Evolutionary conservation across 2,888 invertebrate genomes (phyloP), one percentile per base, ranked within the genome.

Genomic region (Amphiduros pacificus): DNA sequence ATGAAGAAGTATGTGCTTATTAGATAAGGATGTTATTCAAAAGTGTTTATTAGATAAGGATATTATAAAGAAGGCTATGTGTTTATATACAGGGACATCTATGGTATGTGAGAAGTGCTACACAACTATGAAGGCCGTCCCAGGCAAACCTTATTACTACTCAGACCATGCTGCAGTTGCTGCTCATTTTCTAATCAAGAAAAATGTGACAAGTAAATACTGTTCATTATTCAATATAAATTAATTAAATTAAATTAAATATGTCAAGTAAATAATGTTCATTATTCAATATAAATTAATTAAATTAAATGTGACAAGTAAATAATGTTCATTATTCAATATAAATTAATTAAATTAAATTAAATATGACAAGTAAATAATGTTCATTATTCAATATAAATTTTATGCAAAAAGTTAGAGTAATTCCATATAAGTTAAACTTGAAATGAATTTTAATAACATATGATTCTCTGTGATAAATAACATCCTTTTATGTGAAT

Each of bases 101-200:
- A 64, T 75, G n/a, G 66, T 60, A 32, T 71, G 77, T 29, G 69
- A 68, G 48, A 66, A 68, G 22, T 79, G 79, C 67, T 56, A 63
- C 5, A 66, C 75, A n/a, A 73, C 74, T 1, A 73, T 79, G 71
- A 74, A 75, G 22, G 70, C 66, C 49, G 72, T 80, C 28, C 77
- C 78, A 5, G 76, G 69, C 1, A 63, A 71, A 55, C 41, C 63
- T 0, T 74, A 73, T 53, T 72, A 72, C 57, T 80, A 73, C 64
- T 81, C 81, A 24, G 81, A 81, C 62, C 81, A 81, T 63, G 78
- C 79, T 64, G 80, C 73, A 4, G 77, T 81, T 1, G 68, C 64
- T 17, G 78, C 77, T 22, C 64, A 51, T 17, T 65, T 79, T n/a
- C 57, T 32, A 2, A 60, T 79, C 44, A 69, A 55, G 49, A 63